These are phyloP conservation scores for Zaprionus davidi DNA, from an alignment of 1,140 invertebrate species.

Conservation along the genomic window DNA sequence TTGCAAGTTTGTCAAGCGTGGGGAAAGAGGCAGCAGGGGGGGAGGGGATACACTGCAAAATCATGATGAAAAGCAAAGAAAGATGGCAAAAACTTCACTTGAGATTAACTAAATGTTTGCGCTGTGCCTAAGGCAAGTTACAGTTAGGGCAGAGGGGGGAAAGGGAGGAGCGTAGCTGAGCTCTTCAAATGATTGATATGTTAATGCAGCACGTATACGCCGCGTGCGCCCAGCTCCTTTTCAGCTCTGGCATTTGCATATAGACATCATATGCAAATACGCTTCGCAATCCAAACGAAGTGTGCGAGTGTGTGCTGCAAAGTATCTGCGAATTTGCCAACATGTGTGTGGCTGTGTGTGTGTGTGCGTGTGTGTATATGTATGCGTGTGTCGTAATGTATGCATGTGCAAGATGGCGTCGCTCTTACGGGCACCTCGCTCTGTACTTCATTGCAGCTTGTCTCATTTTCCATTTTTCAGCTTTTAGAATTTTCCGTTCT, in stretches of 20 bases:
- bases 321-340: slow-evolving; percentile 77
- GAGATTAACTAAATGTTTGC: slow-evolving; percentile 50
- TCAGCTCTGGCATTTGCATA: slow-evolving; percentile 64
- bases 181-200: slow-evolving; percentile 74
- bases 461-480: slow-evolving; percentile 63
- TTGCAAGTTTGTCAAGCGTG: slow-evolving; percentile 35
- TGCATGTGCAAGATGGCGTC: slow-evolving; percentile 64
- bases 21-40: neutral
- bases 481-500: slow-evolving; percentile 13
- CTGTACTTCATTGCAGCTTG: slow-evolving; percentile 49
- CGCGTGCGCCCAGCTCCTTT: slow-evolving; percentile 46
- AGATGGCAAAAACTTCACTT: slow-evolving; percentile 26
- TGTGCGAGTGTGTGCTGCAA: slow-evolving; percentile 39
- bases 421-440: slow-evolving; percentile 7
- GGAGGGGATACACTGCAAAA: neutral
- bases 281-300: slow-evolving; percentile 64
- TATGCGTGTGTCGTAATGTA: slow-evolving; percentile 54
- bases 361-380: slow-evolving; percentile 34
- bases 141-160: slow-evolving; percentile 1
- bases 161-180: neutral
- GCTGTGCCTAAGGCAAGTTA: slow-evolving; percentile 15
- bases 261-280: slow-evolving; percentile 81
- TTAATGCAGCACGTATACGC: slow-evolving; percentile 69
- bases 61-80: slow-evolving; percentile 33
- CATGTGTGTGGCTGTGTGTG: slow-evolving; percentile 21